Evolutionary conservation across 64 coral and sea anemone genomes (phyloP).

Genomic region (Astreopora myriophthalma): DNA sequence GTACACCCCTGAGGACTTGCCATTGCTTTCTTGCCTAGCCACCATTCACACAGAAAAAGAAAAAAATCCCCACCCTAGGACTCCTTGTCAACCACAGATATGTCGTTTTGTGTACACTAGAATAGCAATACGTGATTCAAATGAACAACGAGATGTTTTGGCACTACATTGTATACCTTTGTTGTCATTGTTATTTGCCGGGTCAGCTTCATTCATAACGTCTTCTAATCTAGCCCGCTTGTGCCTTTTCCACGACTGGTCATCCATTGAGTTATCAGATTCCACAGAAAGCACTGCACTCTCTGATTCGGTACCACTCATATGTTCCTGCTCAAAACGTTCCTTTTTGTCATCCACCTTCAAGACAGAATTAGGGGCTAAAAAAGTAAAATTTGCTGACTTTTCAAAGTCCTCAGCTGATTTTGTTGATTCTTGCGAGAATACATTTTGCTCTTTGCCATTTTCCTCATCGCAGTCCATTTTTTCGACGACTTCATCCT

Average conservation of each 20-base stretch:
- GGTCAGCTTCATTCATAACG: neutral
- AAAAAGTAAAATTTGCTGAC: neutral
- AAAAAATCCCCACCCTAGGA: no score
- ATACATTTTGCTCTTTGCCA: neutral
- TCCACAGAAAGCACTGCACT: conserved; percentile 9
- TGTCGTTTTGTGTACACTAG: no score
- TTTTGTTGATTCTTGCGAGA: neutral
- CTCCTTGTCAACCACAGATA: no score
- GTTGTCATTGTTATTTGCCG: neutral
- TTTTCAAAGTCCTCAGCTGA: neutral
- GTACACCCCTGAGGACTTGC: no score
- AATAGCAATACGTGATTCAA: no score
- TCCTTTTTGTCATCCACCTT: neutral
- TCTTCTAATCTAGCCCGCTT: conserved; percentile 13
- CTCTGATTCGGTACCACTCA: neutral
- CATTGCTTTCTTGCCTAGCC: no score
- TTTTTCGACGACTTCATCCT: conserved; percentile 20
- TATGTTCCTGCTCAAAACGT: neutral
- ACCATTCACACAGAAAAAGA: no score
- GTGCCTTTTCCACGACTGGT: conserved; percentile 27
- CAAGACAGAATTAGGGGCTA: neutral
- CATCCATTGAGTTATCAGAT: conserved; percentile 51
- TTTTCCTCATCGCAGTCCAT: conserved; percentile 26
- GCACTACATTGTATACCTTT: no score
- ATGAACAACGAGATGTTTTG: no score